phyloP scores from a whole-genome alignment of 2,113 vertebrate species.

The Dasyurus viverrinus region DNA sequence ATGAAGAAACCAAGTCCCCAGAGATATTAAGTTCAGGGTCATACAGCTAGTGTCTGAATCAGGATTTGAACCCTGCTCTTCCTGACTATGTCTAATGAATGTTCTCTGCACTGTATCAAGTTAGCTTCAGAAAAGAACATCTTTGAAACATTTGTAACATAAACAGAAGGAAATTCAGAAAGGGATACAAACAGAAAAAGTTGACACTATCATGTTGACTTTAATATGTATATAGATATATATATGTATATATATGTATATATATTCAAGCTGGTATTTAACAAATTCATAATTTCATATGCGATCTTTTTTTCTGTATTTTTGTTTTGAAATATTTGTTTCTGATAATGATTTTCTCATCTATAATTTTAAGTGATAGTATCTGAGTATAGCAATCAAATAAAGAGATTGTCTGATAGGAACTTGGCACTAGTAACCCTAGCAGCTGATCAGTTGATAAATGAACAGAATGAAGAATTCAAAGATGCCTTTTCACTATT shows the following conservation, averaged over 20 bases:
- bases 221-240: not conserved
- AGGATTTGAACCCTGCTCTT: not conserved
- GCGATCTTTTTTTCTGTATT: not conserved
- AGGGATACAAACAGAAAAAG: not conserved
- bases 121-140: not conserved
- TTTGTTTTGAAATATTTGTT: not conserved
- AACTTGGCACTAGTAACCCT: not conserved
- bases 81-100: not conserved
- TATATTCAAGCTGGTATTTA: not conserved
- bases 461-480: not conserved
- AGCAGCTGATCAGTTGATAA: not conserved
- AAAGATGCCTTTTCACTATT: not conserved
- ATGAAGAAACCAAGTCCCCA: not conserved
- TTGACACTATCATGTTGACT: not conserved
- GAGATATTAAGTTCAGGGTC: not conserved
- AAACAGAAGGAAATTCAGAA: not conserved
- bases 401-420: not conserved
- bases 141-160: not conserved
- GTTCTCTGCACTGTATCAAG: not conserved
- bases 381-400: not conserved
- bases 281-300: not conserved
- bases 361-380: not conserved
- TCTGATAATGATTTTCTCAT: not conserved
- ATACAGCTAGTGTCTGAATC: not conserved
- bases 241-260: too few species aligned